A percentile compares a stretch with the other conserved stretches of the same genome.
These are phyloP conservation scores for Leptinotarsa juncta DNA, from an alignment of 2,888 invertebrate species.

Conservation along the genomic window DNA sequence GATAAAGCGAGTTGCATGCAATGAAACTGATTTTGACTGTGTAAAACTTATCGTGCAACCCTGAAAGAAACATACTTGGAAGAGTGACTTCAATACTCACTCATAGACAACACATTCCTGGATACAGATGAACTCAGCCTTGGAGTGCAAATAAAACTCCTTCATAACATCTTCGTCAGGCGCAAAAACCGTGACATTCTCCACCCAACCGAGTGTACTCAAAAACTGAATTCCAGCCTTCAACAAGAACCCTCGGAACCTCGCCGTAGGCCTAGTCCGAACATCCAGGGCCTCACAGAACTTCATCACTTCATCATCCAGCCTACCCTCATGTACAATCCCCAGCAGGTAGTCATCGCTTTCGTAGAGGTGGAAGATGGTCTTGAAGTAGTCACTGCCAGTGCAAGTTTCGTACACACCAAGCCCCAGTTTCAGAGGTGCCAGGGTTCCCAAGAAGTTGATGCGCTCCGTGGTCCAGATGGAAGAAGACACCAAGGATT, in stretches of 20 bases:
- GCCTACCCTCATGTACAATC: constrained; percentile 49
- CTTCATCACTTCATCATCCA: constrained; percentile 50
- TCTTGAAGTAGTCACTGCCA: constrained; percentile 55
- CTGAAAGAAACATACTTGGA: not conserved
- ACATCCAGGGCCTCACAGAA: constrained; percentile 57
- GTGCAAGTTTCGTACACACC: constrained; percentile 57
- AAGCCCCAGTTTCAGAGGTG: constrained; percentile 55
- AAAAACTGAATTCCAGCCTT: constrained; percentile 57
- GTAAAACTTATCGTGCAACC: too few relatives aligned
- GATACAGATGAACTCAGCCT: constrained; percentile 59
- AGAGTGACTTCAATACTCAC: constrained; percentile 49
- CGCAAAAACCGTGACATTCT: constrained; percentile 59
- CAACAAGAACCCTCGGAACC: constrained; percentile 49
- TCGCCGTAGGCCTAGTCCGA: constrained; percentile 45
- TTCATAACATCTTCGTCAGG: constrained; percentile 54
- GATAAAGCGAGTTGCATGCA: too few relatives aligned
- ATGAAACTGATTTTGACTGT: too few relatives aligned
- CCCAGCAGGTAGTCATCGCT: constrained; percentile 53
- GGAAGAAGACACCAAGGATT: constrained; percentile 57
- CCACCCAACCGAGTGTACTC: constrained; percentile 54
- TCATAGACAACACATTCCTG: constrained; percentile 54
- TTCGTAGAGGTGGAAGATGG: constrained; percentile 56
- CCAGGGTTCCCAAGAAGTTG: constrained; percentile 54
- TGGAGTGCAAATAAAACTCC: constrained; percentile 58
- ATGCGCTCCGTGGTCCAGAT: constrained; percentile 60